Evolutionary conservation across 2,113 vertebrate genomes (phyloP), one percentile per base, ranked within the genome.

Genomic region (Hemiscyllium ocellatum): DNA sequence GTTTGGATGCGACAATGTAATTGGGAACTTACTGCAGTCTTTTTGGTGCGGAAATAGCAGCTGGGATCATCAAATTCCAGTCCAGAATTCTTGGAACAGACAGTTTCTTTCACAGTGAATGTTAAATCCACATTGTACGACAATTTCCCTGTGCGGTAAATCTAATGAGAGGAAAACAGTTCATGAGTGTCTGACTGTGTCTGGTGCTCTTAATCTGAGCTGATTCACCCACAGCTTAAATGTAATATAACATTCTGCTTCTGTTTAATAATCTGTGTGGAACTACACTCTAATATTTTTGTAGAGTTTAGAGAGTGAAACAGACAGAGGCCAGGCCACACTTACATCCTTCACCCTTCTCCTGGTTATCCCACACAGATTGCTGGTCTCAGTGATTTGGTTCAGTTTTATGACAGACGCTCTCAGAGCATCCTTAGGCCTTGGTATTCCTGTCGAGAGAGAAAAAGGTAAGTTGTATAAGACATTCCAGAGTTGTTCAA

Each of bases 291-390:
- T 12, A 76, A 76, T 24, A n/a, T n/a, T 76, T 6, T 76, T 12
- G 72, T 94, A 29, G 13, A 94, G 29, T 22, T 24, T 72, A 15
- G 69, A 70, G 24, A 50, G 24, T 50, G 94, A 70, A 94, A 47
- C 7, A 26, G 37, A 94, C 19, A 50, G 66, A 47, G 66, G 52
- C 10, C 89, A 19, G 69, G 42, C 33, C 37, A 70, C 47, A 95
- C 94, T 95, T 95, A 95, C 94, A 95, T 47, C 47, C 94, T 72
- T 95, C 13, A 70, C 68, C 72, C 94, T 70, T 95, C 94, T 95
- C 68, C 68, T 47, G 29, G 37, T 95, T 66, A 95, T 33, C 26
- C 42, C 68, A 52, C 94, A 95, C 22, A 95, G 94, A 47, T 95
- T 95, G 94, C 24, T 13, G 94, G 17, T 95, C 24, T 72, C 37